Conservation (phyloP, 2,797 vertebrate genomes). For the Clarias laeviceps region DNA sequence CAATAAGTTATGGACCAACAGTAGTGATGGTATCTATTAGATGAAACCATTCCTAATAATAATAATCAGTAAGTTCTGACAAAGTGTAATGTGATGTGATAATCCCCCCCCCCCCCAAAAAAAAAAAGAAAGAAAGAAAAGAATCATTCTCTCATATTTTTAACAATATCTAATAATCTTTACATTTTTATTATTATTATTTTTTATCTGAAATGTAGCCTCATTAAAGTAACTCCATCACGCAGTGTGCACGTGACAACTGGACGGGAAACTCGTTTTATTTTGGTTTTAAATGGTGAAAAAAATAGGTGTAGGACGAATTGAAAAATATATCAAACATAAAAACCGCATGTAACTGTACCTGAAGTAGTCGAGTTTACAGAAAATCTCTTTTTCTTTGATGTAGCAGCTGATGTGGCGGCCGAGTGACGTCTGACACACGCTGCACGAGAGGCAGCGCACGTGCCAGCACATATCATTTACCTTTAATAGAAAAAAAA, state of each 20-base stretch:
- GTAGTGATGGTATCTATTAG: background rate
- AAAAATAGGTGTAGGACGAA: no score
- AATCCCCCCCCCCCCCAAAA: no score
- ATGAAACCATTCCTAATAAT: background rate
- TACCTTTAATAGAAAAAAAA: conserved; percentile 72
- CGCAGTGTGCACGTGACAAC: background rate
- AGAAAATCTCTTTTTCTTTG: conserved; percentile 95
- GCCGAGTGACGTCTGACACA: conserved; percentile 90
- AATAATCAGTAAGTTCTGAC: background rate
- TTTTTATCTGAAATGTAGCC: background rate
- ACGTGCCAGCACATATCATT: conserved; percentile 97
- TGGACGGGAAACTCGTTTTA: background rate
- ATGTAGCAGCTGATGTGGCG: conserved; percentile 97
- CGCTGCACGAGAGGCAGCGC: conserved; percentile 92
- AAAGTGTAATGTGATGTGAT: background rate
- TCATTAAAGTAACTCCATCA: background rate
- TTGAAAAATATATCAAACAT: no score
- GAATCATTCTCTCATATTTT: background rate
- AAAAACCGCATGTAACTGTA: conserved; percentile 27
- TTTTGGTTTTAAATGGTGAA: no score
- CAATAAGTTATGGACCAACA: background rate
- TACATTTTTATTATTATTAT: background rate
- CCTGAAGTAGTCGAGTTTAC: conserved; percentile 98
- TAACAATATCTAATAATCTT: background rate
- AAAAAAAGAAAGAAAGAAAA: background rate